These are phyloP conservation scores for Drosophila robusta DNA, from an alignment of 2,888 invertebrate species.

Conservation along the genomic window DNA sequence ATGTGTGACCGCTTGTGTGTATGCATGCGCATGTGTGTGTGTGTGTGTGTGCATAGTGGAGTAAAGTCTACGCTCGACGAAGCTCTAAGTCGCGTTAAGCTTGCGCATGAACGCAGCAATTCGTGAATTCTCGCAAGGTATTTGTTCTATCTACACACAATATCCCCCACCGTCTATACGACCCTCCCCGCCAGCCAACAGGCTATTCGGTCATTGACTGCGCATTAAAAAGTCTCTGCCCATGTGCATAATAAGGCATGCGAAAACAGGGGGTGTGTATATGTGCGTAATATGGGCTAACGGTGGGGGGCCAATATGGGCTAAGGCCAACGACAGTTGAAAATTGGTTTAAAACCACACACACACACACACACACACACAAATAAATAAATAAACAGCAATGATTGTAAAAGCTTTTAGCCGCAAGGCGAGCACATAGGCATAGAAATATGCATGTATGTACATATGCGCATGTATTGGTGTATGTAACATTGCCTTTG, in stretches of 20 bases:
- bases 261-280: constrained; percentile 14
- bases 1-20: background rate
- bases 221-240: constrained; percentile 43
- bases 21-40: background rate
- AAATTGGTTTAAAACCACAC: constrained; percentile 17
- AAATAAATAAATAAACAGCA: constrained; percentile 17
- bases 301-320: constrained; percentile 25
- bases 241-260: constrained; percentile 44
- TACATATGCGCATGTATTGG: constrained; percentile 15
- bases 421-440: constrained; percentile 13
- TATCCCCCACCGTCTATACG: background rate
- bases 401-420: constrained; percentile 16
- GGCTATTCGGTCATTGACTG: constrained; percentile 59
- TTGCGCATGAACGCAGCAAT: constrained; percentile 26
- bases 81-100: constrained; percentile 23
- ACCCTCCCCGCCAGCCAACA: constrained; percentile 2
- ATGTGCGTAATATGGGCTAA: background rate
- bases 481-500: constrained; percentile 40
- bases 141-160: constrained; percentile 2
- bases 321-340: constrained; percentile 50
- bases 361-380: background rate
- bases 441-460: background rate
- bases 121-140: constrained; percentile 22
- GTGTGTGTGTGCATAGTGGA: constrained; percentile 1
- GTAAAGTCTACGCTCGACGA: constrained; percentile 7